Percentiles rank a stretch among this genome's conserved stretches.
Evolutionary conservation across 2,113 vertebrate species (phyloP).

Genomic region (Phylloscopus trochiloides): DNA sequence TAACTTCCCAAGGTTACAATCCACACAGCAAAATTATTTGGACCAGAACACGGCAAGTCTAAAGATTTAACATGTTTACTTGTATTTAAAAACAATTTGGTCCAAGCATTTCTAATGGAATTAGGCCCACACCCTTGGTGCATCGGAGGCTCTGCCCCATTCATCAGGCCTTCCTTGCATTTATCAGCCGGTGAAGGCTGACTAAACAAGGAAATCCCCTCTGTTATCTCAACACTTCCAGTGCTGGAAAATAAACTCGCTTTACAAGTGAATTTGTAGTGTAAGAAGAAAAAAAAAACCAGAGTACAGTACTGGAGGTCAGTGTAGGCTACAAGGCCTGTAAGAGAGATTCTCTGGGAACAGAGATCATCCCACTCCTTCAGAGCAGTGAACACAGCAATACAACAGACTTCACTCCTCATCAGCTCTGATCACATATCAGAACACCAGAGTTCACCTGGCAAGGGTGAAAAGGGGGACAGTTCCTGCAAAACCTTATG

Average conservation of each 20-base stretch:
- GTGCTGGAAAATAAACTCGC: conserved; percentile 28
- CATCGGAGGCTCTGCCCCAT: background rate
- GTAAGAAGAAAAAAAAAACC: background rate
- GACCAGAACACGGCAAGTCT: background rate
- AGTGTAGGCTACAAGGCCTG: background rate
- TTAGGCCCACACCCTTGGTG: background rate
- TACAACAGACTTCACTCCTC: background rate
- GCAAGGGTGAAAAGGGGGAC: background rate
- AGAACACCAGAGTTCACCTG: background rate
- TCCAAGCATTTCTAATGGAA: background rate
- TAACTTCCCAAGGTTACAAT: background rate
- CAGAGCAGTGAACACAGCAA: background rate
- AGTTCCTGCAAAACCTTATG: background rate
- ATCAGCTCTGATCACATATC: background rate
- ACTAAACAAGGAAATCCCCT: conserved; percentile 54
- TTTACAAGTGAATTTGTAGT: background rate
- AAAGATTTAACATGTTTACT: background rate
- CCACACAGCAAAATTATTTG: background rate
- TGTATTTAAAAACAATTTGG: background rate
- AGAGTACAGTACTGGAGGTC: background rate
- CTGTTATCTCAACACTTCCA: conserved; percentile 45
- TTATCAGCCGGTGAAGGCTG: conserved; percentile 12
- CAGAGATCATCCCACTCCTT: background rate
- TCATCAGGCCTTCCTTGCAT: background rate
- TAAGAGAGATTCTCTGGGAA: background rate